Percentiles rank a stretch among this genome's conserved stretches.
Evolutionary conservation across 2,113 vertebrate genomes (phyloP).

Genomic region (Felis chaus): DNA sequence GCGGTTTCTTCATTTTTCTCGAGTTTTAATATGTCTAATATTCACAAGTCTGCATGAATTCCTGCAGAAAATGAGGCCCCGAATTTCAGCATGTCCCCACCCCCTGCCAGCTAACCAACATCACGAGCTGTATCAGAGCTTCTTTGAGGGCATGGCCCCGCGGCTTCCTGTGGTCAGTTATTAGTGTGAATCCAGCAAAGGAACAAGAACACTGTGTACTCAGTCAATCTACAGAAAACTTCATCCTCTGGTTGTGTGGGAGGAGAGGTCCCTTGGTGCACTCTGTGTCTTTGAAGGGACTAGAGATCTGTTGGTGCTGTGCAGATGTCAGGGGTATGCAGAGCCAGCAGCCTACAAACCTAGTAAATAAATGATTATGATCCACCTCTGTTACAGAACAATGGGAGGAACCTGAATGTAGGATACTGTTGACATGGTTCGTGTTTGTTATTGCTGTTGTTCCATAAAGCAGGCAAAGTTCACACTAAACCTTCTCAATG

Average conservation of each 20-base stretch:
- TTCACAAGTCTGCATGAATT: background rate
- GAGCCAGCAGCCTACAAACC: conserved; percentile 37
- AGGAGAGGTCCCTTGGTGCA: conserved; percentile 28
- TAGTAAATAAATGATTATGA: conserved; percentile 60
- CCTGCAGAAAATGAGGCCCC: background rate
- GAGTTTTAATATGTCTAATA: conserved; percentile 5
- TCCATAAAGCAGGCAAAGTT: background rate
- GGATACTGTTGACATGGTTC: background rate
- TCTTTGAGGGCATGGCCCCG: conserved; percentile 1
- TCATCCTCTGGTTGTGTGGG: conserved; percentile 60
- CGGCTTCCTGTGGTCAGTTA: conserved; percentile 57
- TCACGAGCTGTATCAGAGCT: conserved; percentile 6
- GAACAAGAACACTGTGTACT: conserved; percentile 60
- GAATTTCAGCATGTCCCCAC: background rate
- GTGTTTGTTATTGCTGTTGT: background rate
- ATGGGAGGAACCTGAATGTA: background rate
- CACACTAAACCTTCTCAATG: background rate
- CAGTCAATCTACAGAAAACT: conserved; percentile 32
- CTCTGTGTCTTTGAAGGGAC: conserved; percentile 52
- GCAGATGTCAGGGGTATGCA: conserved; percentile 27
- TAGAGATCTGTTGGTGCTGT: background rate
- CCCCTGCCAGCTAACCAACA: background rate
- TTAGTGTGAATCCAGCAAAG: conserved; percentile 51
- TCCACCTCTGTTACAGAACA: background rate
- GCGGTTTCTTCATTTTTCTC: conserved; percentile 57